Percentiles rank a stretch among this genome's conserved stretches.
Evolutionary conservation across 2,113 vertebrate genomes (phyloP).

Genomic region (Cynopterus brachyotis): DNA sequence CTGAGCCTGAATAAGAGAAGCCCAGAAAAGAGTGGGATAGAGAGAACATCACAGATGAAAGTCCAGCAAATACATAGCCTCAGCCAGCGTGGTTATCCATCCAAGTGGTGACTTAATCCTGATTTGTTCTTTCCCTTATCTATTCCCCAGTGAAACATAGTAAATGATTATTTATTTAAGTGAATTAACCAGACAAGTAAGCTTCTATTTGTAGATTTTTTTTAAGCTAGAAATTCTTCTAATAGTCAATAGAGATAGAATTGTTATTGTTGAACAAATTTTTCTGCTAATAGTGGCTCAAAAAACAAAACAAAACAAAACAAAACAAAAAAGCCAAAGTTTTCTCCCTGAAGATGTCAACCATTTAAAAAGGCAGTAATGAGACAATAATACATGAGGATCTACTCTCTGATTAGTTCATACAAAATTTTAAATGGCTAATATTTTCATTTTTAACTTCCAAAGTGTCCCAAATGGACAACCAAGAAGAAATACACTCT

Average conservation of each 20-base stretch:
- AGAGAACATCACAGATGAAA: neutral
- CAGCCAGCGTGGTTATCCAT: neutral
- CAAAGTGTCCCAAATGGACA: neutral
- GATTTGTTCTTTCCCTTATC: neutral
- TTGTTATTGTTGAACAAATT: neutral
- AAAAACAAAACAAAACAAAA: neutral
- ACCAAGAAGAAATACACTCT: neutral
- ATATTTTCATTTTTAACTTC: conserved; percentile 12
- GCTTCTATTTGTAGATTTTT: neutral
- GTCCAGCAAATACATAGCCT: neutral
- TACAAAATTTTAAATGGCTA: neutral
- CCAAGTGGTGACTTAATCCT: neutral
- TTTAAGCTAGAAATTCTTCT: neutral
- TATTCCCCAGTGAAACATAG: neutral
- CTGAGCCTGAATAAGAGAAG: neutral
- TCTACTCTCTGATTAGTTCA: conserved; percentile 7
- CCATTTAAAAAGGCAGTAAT: neutral
- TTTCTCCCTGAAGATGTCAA: neutral
- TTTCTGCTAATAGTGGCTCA: neutral
- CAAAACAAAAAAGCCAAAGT: neutral
- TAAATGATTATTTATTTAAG: neutral
- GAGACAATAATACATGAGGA: neutral
- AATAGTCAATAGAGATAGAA: neutral
- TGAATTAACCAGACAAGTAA: neutral
- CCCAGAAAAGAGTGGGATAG: neutral